Evolutionary conservation across 64 coral and sea anemone genomes (phyloP).

Genomic region (Montipora sp.): DNA sequence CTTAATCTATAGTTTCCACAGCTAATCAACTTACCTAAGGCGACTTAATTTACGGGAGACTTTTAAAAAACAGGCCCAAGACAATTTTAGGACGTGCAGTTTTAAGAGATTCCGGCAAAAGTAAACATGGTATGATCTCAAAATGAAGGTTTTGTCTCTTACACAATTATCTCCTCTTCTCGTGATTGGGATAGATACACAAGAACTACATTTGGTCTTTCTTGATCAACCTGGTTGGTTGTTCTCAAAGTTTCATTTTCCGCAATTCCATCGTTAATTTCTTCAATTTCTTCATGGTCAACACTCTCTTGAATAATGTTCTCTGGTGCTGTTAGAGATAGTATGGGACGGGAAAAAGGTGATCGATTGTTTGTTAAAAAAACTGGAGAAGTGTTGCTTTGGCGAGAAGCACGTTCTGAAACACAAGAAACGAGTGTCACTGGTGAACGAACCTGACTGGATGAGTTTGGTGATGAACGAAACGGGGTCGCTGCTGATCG

Average conservation of each 20-base stretch:
- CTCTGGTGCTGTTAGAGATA: slow-evolving; percentile 1
- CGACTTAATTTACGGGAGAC: too few relatives aligned
- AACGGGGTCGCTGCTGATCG: background rate
- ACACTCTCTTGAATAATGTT: slow-evolving; percentile 42
- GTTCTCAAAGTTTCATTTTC: background rate
- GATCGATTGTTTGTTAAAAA: slow-evolving; percentile 10
- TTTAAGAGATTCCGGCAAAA: too few relatives aligned
- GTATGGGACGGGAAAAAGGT: background rate
- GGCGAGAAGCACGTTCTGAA: background rate
- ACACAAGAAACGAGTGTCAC: background rate
- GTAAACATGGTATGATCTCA: too few relatives aligned
- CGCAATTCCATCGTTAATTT: background rate
- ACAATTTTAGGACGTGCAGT: too few relatives aligned
- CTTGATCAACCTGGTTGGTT: background rate
- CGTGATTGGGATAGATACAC: slow-evolving; percentile 29
- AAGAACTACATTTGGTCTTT: slow-evolving; percentile 19
- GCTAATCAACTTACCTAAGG: too few relatives aligned
- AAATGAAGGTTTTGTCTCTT: background rate
- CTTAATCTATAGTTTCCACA: too few relatives aligned
- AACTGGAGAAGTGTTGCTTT: background rate
- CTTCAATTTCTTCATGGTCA: slow-evolving; percentile 11
- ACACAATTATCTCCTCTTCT: slow-evolving; percentile 35
- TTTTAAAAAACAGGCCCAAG: too few relatives aligned
- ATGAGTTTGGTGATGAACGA: background rate
- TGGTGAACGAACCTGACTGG: background rate